Conservation (phyloP, 2,888 invertebrate species). For the Ectemnius lituratus region DNA sequence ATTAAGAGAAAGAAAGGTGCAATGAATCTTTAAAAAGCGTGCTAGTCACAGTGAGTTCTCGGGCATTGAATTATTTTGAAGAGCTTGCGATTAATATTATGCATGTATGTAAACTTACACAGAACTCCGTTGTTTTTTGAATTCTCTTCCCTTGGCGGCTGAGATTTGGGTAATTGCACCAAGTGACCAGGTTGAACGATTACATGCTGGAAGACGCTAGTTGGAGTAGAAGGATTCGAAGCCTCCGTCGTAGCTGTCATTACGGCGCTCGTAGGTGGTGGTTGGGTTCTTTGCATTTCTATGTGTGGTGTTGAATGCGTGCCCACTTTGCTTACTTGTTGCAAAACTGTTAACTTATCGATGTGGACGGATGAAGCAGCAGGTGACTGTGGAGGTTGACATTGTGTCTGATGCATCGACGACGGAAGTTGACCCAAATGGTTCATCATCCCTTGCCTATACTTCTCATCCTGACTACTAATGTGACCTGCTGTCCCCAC, state of each 20-base stretch:
- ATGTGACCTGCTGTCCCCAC: constrained; percentile 74
- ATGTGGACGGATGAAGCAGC: constrained; percentile 68
- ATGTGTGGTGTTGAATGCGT: constrained; percentile 62
- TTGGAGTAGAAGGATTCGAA: constrained; percentile 69
- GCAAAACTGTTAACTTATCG: constrained; percentile 70
- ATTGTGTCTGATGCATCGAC: constrained; percentile 68
- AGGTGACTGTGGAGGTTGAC: constrained; percentile 70
- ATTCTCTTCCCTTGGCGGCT: constrained; percentile 69
- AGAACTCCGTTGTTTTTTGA: constrained; percentile 73
- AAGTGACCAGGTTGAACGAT: constrained; percentile 91
- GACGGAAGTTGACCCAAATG: constrained; percentile 68
- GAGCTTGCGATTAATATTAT: not conserved
- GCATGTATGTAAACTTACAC: constrained; percentile 64
- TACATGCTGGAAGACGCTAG: constrained; percentile 81
- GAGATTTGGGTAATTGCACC: constrained; percentile 81
- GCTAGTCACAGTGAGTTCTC: too few relatives aligned
- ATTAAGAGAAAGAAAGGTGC: too few relatives aligned
- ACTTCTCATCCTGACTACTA: constrained; percentile 78
- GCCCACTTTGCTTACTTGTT: constrained; percentile 72
- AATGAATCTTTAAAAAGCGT: too few relatives aligned
- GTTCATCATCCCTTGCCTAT: constrained; percentile 70
- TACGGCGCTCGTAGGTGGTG: constrained; percentile 68
- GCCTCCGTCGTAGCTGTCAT: constrained; percentile 71
- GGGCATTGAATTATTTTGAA: too few relatives aligned
- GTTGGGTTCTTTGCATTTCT: constrained; percentile 70